Conservation (phyloP, 1,140 invertebrate species). For the Drosophila busckii region DNA sequence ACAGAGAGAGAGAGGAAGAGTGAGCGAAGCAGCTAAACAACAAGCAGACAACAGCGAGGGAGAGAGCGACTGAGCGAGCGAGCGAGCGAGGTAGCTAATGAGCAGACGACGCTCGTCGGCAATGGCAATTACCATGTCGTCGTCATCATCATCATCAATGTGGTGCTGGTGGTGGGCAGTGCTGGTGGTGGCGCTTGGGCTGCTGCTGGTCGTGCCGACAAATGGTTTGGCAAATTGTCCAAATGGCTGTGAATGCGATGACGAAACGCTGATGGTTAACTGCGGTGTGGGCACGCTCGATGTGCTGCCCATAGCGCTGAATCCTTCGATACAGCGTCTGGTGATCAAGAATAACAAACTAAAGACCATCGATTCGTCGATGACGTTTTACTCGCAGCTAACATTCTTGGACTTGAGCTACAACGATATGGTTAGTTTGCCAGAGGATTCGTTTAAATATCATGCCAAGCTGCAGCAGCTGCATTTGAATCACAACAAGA, state of each 20-base stretch:
- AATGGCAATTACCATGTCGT: constrained; percentile 68
- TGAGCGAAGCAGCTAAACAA: constrained; percentile 1
- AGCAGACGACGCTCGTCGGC: constrained; percentile 48
- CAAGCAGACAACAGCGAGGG: not conserved
- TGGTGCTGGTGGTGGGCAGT: constrained; percentile 14
- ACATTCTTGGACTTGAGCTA: constrained; percentile 90
- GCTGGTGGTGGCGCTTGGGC: constrained; percentile 8
- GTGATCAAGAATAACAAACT: constrained; percentile 91
- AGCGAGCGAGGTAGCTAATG: constrained; percentile 21
- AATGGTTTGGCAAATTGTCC: constrained; percentile 84
- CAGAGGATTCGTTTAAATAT: constrained; percentile 86
- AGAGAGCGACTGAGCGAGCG: not conserved
- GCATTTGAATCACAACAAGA: constrained; percentile 90
- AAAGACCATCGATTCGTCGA: constrained; percentile 90
- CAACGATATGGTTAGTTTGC: constrained; percentile 90
- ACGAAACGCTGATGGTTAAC: constrained; percentile 91
- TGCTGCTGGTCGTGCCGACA: constrained; percentile 24
- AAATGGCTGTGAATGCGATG: constrained; percentile 89
- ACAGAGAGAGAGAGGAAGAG: constrained; percentile 4
- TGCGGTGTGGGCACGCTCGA: constrained; percentile 91
- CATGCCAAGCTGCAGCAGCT: constrained; percentile 90
- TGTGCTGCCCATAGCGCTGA: constrained; percentile 93
- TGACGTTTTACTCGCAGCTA: constrained; percentile 91
- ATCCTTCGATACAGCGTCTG: constrained; percentile 91
- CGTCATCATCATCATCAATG: constrained; percentile 21